A percentile compares a stretch with the other conserved stretches of the same genome.
phyloP scores from a whole-genome alignment of 2,888 invertebrate species.

The Caradrina clavipalpis region DNA sequence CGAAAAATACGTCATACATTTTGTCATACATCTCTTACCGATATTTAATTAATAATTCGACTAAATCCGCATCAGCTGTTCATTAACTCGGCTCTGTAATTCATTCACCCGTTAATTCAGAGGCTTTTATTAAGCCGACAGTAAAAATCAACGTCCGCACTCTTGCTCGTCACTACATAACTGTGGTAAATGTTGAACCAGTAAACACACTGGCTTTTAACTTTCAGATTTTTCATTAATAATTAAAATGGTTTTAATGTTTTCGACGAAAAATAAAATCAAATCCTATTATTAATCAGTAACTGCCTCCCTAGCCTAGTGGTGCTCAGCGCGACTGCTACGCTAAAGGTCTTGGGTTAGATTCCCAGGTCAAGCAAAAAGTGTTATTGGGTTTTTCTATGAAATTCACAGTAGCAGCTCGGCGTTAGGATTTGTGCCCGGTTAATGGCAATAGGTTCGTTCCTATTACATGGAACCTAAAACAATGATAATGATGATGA shows the following conservation, averaged over 20 bases:
- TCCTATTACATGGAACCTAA: too few species aligned
- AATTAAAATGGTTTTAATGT: background rate
- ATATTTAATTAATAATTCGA: slow-evolving; percentile 50
- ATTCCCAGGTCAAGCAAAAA: too few species aligned
- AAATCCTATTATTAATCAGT: too few species aligned
- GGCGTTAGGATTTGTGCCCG: too few species aligned
- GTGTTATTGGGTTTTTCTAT: too few species aligned
- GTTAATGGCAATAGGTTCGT: too few species aligned
- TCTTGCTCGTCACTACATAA: slow-evolving; percentile 35
- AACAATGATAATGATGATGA: too few species aligned
- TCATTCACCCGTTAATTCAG: slow-evolving; percentile 46
- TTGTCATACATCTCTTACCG: slow-evolving; percentile 26
- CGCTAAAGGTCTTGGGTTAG: too few species aligned
- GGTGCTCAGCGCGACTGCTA: too few species aligned
- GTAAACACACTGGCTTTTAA: background rate
- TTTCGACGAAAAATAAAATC: background rate
- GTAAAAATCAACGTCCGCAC: slow-evolving; percentile 59
- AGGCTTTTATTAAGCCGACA: slow-evolving; percentile 45
- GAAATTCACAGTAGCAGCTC: too few species aligned
- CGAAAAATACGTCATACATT: background rate
- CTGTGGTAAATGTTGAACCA: slow-evolving; percentile 10
- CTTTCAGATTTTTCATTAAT: background rate
- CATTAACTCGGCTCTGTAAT: slow-evolving; percentile 56
- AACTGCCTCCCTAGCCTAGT: too few species aligned
- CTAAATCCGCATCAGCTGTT: slow-evolving; percentile 51